Evolutionary conservation across 1,140 invertebrate genomes (phyloP).

Genomic region (Adelges cooleyi): DNA sequence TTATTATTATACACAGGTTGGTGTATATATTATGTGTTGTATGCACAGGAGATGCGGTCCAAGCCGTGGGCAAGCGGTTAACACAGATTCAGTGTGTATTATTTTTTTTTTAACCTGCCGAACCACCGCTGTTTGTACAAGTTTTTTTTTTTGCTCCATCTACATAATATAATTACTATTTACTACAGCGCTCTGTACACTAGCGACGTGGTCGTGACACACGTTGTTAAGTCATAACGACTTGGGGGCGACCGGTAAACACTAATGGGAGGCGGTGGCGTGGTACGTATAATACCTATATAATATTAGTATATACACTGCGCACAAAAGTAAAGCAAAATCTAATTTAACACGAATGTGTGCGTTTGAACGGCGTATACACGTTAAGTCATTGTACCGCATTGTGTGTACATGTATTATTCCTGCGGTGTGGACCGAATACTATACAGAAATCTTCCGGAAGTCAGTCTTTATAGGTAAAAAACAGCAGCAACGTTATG

Average conservation of each 20-base stretch:
- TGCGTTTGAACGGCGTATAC: slow-evolving; percentile 3
- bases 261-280: neutral
- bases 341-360: slow-evolving; percentile 18
- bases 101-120: no score
- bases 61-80: no score
- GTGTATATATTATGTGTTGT: no score
- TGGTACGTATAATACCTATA: neutral
- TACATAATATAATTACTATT: neutral
- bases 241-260: neutral
- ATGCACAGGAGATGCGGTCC: no score
- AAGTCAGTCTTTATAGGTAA: slow-evolving; percentile 10
- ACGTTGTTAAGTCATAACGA: slow-evolving; percentile 22
- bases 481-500: neutral
- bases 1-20: no score
- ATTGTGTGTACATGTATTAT: no score
- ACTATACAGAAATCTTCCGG: neutral
- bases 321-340: neutral
- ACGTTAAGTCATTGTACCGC: no score
- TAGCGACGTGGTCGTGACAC: neutral
- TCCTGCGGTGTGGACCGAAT: no score
- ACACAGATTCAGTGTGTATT: no score
- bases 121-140: no score
- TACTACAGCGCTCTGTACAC: neutral
- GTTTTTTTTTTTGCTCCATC: neutral
- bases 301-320: no score